Evolutionary conservation across 2,888 invertebrate species (phyloP).

Genomic region (Drosophila borborema): DNA sequence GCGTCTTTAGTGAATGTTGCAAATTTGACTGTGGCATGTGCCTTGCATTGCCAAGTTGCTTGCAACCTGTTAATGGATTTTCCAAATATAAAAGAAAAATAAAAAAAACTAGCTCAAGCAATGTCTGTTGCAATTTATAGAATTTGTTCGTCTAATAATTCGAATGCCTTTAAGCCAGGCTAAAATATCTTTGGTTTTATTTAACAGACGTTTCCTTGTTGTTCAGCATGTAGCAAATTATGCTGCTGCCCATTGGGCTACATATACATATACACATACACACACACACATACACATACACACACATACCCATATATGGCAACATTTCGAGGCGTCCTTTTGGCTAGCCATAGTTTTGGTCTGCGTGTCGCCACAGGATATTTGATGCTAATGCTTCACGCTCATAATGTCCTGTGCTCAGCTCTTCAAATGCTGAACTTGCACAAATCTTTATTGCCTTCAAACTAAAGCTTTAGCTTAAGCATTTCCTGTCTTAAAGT

Average conservation of each 20-base stretch:
- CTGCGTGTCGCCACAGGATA: conserved; percentile 57
- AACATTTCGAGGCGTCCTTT: conserved; percentile 33
- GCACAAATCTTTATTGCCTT: conserved; percentile 70
- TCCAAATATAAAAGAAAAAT: not conserved
- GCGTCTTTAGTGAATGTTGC: conserved; percentile 50
- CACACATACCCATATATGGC: not conserved
- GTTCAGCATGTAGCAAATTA: conserved; percentile 21
- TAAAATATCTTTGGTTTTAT: conserved; percentile 4
- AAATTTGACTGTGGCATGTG: conserved; percentile 63
- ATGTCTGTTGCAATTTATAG: conserved; percentile 10
- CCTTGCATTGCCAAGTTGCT: conserved; percentile 51
- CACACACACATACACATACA: not conserved
- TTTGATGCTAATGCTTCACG: conserved; percentile 40
- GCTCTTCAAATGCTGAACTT: conserved; percentile 60
- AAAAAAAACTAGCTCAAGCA: not conserved
- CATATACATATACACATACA: not conserved
- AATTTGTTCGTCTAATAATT: conserved; percentile 19
- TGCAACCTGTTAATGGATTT: conserved; percentile 36
- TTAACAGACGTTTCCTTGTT: conserved; percentile 8
- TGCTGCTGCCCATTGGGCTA: conserved; percentile 18
- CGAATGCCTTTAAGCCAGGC: conserved; percentile 11
- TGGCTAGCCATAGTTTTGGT: conserved; percentile 43
- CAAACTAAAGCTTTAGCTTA: conserved; percentile 48
- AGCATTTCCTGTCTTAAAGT: conserved; percentile 13
- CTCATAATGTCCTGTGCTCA: conserved; percentile 24